A percentile compares a stretch with the other conserved stretches of the same genome.
These are phyloP conservation scores for Cyphomyrus plagiostoma DNA, from an alignment of 2,113 vertebrate genomes.

Conservation along the genomic window DNA sequence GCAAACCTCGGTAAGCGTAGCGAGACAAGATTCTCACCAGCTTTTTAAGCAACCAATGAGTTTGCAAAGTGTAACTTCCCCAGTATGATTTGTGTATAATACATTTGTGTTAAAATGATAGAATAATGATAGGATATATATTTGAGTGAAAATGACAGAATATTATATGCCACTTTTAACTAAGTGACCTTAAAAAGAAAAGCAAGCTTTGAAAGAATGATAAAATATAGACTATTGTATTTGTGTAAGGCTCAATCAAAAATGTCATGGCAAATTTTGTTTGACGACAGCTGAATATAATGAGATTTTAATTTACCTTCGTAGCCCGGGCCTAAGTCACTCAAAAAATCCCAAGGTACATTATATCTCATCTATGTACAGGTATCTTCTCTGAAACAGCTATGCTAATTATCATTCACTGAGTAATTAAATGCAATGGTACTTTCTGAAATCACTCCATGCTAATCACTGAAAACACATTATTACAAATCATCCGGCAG, in stretches of 20 bases:
- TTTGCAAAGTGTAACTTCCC: neutral
- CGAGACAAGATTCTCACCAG: neutral
- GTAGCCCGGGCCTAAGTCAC: neutral
- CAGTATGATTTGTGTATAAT: neutral
- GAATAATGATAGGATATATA: neutral
- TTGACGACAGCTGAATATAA: slow-evolving; percentile 2
- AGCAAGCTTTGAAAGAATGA: neutral
- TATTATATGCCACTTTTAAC: neutral
- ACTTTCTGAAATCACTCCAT: neutral
- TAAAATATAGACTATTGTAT: neutral
- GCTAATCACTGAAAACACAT: slow-evolving; percentile 10
- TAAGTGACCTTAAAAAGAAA: neutral
- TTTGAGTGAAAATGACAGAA: neutral
- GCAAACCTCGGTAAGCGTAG: neutral
- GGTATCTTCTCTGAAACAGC: neutral
- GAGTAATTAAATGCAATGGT: neutral
- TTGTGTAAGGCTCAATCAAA: neutral
- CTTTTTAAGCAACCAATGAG: neutral
- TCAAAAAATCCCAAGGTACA: slow-evolving; percentile 10
- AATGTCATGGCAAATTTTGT: neutral
- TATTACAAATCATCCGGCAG: neutral
- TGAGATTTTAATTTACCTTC: slow-evolving; percentile 13
- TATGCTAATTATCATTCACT: neutral
- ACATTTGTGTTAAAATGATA: neutral
- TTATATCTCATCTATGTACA: neutral